Percentiles rank a stretch among this genome's conserved stretches.
Evolutionary conservation across 2,888 invertebrate genomes (phyloP).

Genomic region (Athalia circularis): DNA sequence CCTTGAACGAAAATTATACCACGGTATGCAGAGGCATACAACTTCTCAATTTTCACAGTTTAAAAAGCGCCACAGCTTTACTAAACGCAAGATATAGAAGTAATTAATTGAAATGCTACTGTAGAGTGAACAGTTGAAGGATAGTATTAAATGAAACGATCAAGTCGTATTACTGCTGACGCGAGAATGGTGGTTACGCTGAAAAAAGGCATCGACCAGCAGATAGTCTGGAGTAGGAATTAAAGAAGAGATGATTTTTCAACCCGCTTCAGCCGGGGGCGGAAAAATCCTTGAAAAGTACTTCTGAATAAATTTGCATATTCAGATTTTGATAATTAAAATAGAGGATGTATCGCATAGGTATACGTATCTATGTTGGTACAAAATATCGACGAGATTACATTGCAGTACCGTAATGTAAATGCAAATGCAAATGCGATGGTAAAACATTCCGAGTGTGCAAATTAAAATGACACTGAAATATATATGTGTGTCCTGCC

Average conservation of each 20-base stretch:
- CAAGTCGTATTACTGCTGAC: neutral
- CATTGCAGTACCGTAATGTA: conserved; percentile 68
- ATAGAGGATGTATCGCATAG: conserved; percentile 12
- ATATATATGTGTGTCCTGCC: conserved; percentile 65
- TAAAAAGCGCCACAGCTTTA: neutral
- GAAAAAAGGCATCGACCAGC: neutral
- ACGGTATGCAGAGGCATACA: neutral
- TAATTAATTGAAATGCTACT: conserved; percentile 17
- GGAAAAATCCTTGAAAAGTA: conserved; percentile 36
- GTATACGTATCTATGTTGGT: conserved; percentile 45
- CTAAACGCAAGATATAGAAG: neutral
- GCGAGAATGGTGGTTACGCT: conserved; percentile 1
- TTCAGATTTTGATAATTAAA: conserved; percentile 38
- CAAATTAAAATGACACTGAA: conserved; percentile 73
- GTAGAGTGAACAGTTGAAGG: neutral
- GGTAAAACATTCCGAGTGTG: conserved; percentile 72
- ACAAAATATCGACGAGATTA: conserved; percentile 73
- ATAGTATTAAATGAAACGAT: conserved; percentile 13
- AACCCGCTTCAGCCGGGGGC: conserved; percentile 2
- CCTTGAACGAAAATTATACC: conserved; percentile 4
- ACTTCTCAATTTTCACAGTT: neutral
- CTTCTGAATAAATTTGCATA: conserved; percentile 28
- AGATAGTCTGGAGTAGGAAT: neutral
- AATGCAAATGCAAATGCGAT: conserved; percentile 72
- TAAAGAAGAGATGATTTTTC: neutral